Evolutionary conservation across 2,113 vertebrate genomes (phyloP).

Genomic region (Natator depressus): DNA sequence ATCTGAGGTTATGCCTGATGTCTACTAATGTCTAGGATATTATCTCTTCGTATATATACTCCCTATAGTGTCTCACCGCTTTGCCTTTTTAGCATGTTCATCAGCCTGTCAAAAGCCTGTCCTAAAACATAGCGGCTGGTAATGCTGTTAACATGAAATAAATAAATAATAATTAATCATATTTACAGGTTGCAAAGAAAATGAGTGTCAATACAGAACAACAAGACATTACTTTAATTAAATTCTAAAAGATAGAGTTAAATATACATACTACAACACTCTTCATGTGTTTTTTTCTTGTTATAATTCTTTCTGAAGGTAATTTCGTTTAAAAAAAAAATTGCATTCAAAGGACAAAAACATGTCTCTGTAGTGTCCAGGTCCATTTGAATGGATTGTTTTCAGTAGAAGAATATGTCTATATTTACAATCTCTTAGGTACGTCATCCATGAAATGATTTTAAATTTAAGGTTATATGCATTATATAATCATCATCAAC

Average conservation of each 20-base stretch:
- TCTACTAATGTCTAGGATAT: constrained; percentile 33
- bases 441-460: neutral
- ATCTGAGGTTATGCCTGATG: constrained; percentile 15
- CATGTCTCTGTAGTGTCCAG: neutral
- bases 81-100: neutral
- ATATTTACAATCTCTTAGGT: neutral
- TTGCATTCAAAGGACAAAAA: neutral
- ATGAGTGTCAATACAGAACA: neutral
- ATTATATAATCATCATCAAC: neutral
- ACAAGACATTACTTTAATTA: neutral
- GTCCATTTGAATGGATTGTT: neutral
- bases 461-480: neutral
- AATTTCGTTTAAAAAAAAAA: neutral
- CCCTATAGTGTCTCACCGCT: neutral
- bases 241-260: neutral
- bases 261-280: neutral
- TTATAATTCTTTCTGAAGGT: neutral
- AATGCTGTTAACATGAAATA: neutral
- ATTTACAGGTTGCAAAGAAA: neutral
- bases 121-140: neutral
- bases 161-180: neutral
- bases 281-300: neutral
- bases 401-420: neutral
- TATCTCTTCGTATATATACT: constrained; percentile 11
- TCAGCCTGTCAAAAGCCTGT: neutral